A percentile compares a stretch with the other conserved stretches of the same genome.
These are phyloP conservation scores for Procambarus clarkii DNA, from an alignment of 1,140 invertebrate genomes.

Conservation along the genomic window DNA sequence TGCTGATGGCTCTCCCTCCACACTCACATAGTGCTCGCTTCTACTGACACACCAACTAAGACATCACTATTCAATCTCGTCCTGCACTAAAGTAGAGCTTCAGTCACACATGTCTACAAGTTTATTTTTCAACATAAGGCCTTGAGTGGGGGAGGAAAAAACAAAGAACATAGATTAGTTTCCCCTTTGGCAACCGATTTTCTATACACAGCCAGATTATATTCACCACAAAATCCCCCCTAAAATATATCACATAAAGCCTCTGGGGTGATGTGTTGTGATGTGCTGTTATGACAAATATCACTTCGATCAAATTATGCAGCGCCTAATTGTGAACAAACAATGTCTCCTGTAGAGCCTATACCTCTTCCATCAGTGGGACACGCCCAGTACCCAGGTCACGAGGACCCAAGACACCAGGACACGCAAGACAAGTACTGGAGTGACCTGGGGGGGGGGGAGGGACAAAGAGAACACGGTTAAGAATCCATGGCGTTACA, in stretches of 20 bases:
- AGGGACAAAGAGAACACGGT: constrained; percentile 1
- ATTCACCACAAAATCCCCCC: background rate
- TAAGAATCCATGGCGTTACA: background rate
- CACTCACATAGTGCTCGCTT: constrained; percentile 51
- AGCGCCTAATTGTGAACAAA: background rate
- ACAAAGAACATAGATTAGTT: background rate
- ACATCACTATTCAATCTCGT: constrained; percentile 23
- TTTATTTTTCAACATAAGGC: constrained; percentile 14
- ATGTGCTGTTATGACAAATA: background rate
- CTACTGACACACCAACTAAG: constrained; percentile 35
- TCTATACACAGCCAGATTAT: background rate
- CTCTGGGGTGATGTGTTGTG: background rate
- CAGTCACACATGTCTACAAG: constrained; percentile 32
- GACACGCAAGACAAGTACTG: background rate
- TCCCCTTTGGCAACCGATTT: background rate
- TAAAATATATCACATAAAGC: background rate
- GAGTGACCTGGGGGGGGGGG: background rate
- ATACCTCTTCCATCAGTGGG: background rate
- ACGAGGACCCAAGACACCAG: background rate
- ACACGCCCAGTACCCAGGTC: background rate
- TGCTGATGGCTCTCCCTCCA: background rate
- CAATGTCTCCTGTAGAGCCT: background rate
- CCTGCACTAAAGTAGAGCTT: background rate
- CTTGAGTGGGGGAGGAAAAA: background rate
- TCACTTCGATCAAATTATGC: background rate